Conservation (phyloP, 2,888 invertebrate genomes). For the Arge pagana region DNA sequence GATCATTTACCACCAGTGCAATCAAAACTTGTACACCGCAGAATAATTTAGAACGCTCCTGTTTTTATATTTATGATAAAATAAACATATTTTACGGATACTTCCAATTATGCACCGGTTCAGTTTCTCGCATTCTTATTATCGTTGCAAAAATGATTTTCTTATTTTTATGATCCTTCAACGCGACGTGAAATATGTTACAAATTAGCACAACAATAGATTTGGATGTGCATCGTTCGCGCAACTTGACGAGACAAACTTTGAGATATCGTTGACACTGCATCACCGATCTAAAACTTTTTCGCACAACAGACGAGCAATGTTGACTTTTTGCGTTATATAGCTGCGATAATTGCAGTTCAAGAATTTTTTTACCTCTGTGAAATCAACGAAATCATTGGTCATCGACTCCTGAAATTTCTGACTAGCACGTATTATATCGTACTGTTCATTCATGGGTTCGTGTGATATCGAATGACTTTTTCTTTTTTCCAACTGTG, state of each 20-base stretch:
- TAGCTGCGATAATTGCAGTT: conserved; percentile 38
- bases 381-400: conserved; percentile 32
- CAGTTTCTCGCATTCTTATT: no score
- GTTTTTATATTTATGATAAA: conserved; percentile 18
- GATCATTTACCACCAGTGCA: conserved; percentile 7
- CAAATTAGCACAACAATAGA: no score
- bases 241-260: no score
- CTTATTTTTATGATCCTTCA: no score
- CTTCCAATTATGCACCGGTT: conserved; percentile 4
- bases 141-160: no score
- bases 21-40: conserved; percentile 4
- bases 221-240: no score
- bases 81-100: conserved; percentile 21
- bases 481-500: not conserved
- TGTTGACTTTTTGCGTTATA: conserved; percentile 32
- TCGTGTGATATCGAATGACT: not conserved
- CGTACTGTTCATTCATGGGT: no score
- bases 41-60: conserved; percentile 13
- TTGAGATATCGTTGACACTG: no score
- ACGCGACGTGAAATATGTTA: no score
- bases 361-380: no score
- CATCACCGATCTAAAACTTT: not conserved
- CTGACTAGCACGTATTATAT: conserved; percentile 27
- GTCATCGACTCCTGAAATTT: conserved; percentile 30
- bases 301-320: conserved; percentile 29